phyloP scores from a whole-genome alignment of 2,113 vertebrate genomes.

The Leptosomus discolor region DNA sequence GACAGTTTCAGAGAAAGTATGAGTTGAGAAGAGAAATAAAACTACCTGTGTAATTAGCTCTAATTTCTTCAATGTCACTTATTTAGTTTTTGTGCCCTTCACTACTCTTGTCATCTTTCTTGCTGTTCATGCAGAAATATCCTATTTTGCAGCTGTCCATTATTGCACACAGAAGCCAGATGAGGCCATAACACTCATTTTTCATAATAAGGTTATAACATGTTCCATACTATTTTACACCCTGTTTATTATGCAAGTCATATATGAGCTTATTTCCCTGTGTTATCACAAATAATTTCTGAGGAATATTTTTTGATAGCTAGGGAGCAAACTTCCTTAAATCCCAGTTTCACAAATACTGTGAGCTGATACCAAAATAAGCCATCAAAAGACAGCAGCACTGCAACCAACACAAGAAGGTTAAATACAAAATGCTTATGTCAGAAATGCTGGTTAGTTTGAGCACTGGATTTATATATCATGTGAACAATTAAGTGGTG shows the following conservation, averaged over 20 bases:
- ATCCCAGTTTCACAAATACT: neutral
- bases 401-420: neutral
- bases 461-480: neutral
- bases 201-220: neutral
- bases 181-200: neutral
- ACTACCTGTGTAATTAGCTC: neutral
- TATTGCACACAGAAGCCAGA: neutral
- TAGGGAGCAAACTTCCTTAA: neutral
- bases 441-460: neutral
- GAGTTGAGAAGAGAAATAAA: neutral
- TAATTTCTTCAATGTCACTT: neutral
- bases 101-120: neutral
- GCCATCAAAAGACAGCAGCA: neutral
- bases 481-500: neutral
- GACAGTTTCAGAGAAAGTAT: neutral
- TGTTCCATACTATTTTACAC: neutral
- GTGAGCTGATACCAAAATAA: neutral
- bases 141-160: neutral
- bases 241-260: neutral
- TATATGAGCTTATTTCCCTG: neutral
- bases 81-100: neutral
- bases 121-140: neutral
- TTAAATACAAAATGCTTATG: neutral
- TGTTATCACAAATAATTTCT: neutral
- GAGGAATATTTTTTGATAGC: neutral